phyloP scores from a whole-genome alignment of 2,113 vertebrate species.

The Ceyx cyanopectus region DNA sequence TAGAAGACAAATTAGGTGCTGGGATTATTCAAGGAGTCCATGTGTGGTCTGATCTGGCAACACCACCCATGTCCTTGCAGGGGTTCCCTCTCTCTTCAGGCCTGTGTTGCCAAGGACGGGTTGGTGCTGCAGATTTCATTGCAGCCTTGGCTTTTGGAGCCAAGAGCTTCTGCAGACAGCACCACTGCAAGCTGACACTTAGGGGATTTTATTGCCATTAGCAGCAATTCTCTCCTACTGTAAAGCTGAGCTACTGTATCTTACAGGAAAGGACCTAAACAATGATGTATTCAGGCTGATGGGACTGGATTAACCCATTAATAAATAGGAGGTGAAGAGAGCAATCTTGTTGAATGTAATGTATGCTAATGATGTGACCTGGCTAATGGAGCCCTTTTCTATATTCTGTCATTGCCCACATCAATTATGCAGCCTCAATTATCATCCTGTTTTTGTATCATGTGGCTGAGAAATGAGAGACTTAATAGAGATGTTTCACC shows the following conservation, averaged over 20 bases:
- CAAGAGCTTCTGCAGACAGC: neutral
- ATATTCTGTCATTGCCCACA: slow-evolving; percentile 69
- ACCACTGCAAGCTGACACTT: neutral
- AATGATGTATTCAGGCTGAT: slow-evolving; percentile 65
- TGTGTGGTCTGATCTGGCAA: neutral
- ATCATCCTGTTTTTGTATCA: slow-evolving; percentile 71
- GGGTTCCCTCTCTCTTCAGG: neutral
- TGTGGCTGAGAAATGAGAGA: slow-evolving; percentile 68
- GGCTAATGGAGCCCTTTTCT: slow-evolving; percentile 76
- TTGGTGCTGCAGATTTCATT: neutral
- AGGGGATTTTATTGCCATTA: slow-evolving; percentile 10
- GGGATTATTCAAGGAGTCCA: neutral
- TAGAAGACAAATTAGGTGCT: neutral
- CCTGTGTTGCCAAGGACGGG: neutral
- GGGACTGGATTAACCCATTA: slow-evolving; percentile 75
- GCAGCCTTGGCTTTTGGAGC: neutral
- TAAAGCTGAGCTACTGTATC: slow-evolving; percentile 52
- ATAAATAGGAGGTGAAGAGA: slow-evolving; percentile 77
- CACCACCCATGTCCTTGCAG: neutral
- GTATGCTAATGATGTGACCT: slow-evolving; percentile 78
- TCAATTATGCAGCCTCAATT: slow-evolving; percentile 76
- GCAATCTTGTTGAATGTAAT: slow-evolving; percentile 78
- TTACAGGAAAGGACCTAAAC: slow-evolving; percentile 64
- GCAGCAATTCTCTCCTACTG: slow-evolving; percentile 32
- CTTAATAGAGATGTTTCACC: slow-evolving; percentile 75